Conservation (phyloP, 1,140 invertebrate species). For the Drosophila carrolli region DNA sequence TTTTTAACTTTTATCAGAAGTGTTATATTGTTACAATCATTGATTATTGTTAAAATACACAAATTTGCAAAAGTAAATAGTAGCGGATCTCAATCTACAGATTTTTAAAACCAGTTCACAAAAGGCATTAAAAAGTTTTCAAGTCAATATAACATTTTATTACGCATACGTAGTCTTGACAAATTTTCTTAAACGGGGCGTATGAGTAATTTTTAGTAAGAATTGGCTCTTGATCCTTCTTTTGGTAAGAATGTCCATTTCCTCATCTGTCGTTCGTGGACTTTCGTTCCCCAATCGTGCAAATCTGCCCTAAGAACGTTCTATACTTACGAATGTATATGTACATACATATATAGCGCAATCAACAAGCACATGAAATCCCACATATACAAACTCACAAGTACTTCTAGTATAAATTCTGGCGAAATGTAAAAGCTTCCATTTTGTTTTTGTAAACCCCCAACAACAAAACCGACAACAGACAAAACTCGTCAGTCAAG, state of each 20-base stretch:
- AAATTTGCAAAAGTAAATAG: background rate
- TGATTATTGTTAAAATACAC: too few species aligned
- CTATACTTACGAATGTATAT: slow-evolving; percentile 14
- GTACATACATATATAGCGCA: slow-evolving; percentile 5
- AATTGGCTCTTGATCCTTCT: slow-evolving; percentile 3
- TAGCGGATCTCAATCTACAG: background rate
- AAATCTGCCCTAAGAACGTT: slow-evolving; percentile 49
- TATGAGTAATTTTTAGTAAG: slow-evolving; percentile 15
- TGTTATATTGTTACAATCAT: too few species aligned
- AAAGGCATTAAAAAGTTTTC: background rate
- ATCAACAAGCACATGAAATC: slow-evolving; percentile 45
- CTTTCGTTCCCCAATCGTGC: slow-evolving; percentile 39
- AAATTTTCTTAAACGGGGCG: slow-evolving; percentile 3
- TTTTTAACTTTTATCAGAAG: too few species aligned
- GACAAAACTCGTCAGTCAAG: slow-evolving; percentile 55
- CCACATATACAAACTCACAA: slow-evolving; percentile 15
- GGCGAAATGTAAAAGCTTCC: slow-evolving; percentile 78
- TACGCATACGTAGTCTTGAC: slow-evolving; percentile 32
- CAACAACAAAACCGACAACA: slow-evolving; percentile 32
- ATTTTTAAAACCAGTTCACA: background rate
- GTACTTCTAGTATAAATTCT: slow-evolving; percentile 69
- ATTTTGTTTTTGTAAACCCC: slow-evolving; percentile 65
- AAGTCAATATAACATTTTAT: background rate
- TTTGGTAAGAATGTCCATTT: slow-evolving; percentile 23
- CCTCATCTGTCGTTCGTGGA: slow-evolving; percentile 16